A percentile compares a stretch with the other conserved stretches of the same genome.
Evolutionary conservation across 2,888 invertebrate species (phyloP).

Genomic region (Dasysyrphus albostriatus): DNA sequence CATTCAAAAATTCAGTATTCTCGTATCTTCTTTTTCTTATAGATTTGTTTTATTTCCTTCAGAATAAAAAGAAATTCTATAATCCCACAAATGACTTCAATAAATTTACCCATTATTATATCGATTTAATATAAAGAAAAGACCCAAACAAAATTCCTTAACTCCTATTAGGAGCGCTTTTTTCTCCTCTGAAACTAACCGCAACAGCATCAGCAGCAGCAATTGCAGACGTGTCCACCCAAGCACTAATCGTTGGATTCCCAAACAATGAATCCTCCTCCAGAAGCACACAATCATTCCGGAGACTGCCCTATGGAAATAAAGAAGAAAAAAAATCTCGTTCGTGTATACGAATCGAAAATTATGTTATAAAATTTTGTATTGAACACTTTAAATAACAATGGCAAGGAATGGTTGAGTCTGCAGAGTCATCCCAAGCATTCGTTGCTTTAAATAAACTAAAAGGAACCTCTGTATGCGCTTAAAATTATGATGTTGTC

Average conservation of each 20-base stretch:
- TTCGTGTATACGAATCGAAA: slow-evolving; percentile 65
- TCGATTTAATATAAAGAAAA: slow-evolving; percentile 44
- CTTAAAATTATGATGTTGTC: slow-evolving; percentile 29
- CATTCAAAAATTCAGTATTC: slow-evolving; percentile 2
- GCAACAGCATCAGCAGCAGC: slow-evolving; percentile 4
- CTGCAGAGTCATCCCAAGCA: not conserved
- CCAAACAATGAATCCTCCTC: slow-evolving; percentile 67
- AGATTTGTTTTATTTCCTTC: not conserved
- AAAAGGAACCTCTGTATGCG: not conserved
- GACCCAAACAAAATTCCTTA: slow-evolving; percentile 52
- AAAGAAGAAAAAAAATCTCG: not conserved
- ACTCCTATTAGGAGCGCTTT: slow-evolving; percentile 10
- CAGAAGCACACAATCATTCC: slow-evolving; percentile 52
- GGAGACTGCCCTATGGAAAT: not conserved
- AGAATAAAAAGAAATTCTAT: slow-evolving; percentile 9
- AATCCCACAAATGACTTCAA: slow-evolving; percentile 56
- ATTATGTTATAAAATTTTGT: slow-evolving; percentile 73
- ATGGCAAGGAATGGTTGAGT: slow-evolving; percentile 36
- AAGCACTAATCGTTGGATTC: slow-evolving; percentile 63
- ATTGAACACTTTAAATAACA: slow-evolving; percentile 63
- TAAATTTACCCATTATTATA: slow-evolving; percentile 65
- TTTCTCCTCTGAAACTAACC: not conserved
- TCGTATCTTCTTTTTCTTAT: not conserved
- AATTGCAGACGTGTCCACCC: slow-evolving; percentile 56
- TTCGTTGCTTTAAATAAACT: not conserved